Base-by-base conservation (phyloP, 2,888 invertebrate genomes). In the Eustalomyia histrio region DNA sequence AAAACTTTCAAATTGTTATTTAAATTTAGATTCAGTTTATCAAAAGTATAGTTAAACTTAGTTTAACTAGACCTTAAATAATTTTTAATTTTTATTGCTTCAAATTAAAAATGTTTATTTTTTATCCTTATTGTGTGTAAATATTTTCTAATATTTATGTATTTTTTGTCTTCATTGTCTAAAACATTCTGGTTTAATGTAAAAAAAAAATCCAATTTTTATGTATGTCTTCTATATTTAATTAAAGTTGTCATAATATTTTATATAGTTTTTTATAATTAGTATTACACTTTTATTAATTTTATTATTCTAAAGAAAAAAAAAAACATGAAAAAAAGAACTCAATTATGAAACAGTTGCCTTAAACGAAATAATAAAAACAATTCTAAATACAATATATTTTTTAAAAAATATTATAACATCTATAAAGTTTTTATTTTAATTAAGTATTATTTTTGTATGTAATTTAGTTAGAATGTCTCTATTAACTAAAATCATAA, bases 381-480 rank as follows among this genome's bases (percentile, higher is more conserved):
- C 14, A 50, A 18, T 33, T 55, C 8, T 47, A 39, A 29, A 61
- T 29, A 35, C 10, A 16, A 64, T 8, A 53, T 47, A 47, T 47
- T 47, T 47, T 47, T 47, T 47, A 14, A 47, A n/a, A 4, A 47
- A 47, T 7, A n/a, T 47, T 47, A n/a, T 47, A 57, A 55, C 47
- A 14, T 52, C 47, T 52, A 33, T 53, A 24, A 69, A 73, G 68
- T 73, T 76, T 73, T 65, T 68, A n/a, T 76, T 73, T 68, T 43
- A 68, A 68, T 80, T 80, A 80, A 80, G 76, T 80, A 80, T 80
- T 80, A 80, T 80, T 76, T 80, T 80, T 76, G 76, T 80, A 73
- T 80, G 76, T 73, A 76, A 53, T 60, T n/a, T 47, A 65, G 53
- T 64, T 68, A 68, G 68, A 74, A 50, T 68, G 35, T 74, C 61